phyloP scores from a whole-genome alignment of 2,888 invertebrate species.

The Dryobotodes eremita region DNA sequence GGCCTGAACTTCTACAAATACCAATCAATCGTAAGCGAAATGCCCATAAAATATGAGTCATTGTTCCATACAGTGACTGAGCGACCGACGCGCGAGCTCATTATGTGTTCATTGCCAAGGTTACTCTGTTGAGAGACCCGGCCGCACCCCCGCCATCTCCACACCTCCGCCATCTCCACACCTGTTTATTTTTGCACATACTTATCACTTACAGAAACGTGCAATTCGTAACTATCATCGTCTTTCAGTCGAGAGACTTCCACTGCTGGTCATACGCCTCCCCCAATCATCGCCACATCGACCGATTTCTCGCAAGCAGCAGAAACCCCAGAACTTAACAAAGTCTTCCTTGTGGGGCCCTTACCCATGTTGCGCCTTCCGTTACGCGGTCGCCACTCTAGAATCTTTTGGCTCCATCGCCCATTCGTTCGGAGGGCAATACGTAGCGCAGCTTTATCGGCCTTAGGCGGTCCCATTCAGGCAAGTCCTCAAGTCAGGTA shows the following conservation, averaged over 20 bases:
- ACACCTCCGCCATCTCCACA: neutral
- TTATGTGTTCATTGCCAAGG: constrained; percentile 53
- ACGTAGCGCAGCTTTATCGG: neutral
- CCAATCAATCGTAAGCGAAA: constrained; percentile 28
- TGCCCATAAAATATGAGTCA: constrained; percentile 38
- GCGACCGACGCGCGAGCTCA: constrained; percentile 18
- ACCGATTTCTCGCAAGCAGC: neutral
- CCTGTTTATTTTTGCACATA: constrained; percentile 18
- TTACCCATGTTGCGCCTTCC: neutral
- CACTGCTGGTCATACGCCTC: neutral
- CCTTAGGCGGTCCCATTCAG: no score
- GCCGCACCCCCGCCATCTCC: neutral
- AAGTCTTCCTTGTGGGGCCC: neutral
- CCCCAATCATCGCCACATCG: neutral
- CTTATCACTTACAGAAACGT: no score
- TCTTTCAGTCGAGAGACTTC: neutral
- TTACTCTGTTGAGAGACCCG: constrained; percentile 13
- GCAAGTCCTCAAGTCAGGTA: no score
- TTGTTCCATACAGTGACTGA: constrained; percentile 17
- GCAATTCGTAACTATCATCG: no score
- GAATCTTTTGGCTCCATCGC: neutral
- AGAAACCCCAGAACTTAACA: fast-evolving
- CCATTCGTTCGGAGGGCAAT: neutral
- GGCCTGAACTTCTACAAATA: constrained; percentile 8
- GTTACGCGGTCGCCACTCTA: neutral